phyloP scores from a whole-genome alignment of 2,888 invertebrate species.

The Blera fallax region DNA sequence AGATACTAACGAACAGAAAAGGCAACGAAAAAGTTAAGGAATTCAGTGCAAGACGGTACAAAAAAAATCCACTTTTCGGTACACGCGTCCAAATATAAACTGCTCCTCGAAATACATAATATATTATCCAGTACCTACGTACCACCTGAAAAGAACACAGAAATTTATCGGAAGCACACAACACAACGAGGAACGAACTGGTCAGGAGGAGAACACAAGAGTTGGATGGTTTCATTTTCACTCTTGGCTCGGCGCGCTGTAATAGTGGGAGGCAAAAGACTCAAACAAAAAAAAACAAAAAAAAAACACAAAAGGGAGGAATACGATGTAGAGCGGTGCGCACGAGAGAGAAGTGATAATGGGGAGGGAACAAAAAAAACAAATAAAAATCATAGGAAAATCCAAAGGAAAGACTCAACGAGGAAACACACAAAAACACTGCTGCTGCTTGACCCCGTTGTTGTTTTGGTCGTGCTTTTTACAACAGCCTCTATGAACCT shows the following conservation, averaged over 20 bases:
- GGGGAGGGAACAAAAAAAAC: neutral
- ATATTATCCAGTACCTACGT: conserved; percentile 70
- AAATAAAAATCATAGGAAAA: neutral
- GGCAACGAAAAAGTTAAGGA: conserved; percentile 54
- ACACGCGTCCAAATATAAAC: conserved; percentile 73
- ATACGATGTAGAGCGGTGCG: neutral
- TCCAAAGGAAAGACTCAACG: neutral
- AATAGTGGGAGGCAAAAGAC: conserved; percentile 32
- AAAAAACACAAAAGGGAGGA: neutral
- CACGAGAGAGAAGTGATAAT: neutral
- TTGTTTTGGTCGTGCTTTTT: conserved; percentile 14
- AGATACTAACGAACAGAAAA: conserved; percentile 54
- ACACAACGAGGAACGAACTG: conserved; percentile 68
- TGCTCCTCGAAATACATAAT: conserved; percentile 69
- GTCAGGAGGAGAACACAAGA: conserved; percentile 66
- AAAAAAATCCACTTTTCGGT: conserved; percentile 65
- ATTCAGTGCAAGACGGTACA: conserved; percentile 64
- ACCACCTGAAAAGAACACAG: conserved; percentile 65
- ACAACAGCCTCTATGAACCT: conserved; percentile 8
- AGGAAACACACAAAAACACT: neutral
- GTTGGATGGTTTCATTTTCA: conserved; percentile 64
- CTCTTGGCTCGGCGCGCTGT: neutral
- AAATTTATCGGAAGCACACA: conserved; percentile 57
- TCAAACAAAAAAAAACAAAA: neutral
- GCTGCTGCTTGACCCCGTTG: neutral